Conservation (phyloP, 2,113 vertebrate genomes). For the Thalassoma bifasciatum region DNA sequence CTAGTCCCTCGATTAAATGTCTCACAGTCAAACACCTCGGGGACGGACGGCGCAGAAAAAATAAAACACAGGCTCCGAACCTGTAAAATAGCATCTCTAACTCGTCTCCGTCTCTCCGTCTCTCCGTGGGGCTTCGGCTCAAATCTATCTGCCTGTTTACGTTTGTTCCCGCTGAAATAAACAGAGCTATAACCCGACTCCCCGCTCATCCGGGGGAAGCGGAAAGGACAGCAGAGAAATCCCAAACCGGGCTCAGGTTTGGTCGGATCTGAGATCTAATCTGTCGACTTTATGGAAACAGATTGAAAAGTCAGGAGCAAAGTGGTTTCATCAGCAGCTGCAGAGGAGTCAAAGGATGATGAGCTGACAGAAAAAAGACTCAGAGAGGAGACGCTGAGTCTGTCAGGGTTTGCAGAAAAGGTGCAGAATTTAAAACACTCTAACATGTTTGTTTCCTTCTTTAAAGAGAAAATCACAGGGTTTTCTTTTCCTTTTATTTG, state of each 20-base stretch:
- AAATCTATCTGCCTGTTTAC: slow-evolving; percentile 89
- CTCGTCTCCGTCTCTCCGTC: too few relatives aligned
- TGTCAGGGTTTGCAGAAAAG: too few relatives aligned
- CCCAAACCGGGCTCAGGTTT: slow-evolving; percentile 79
- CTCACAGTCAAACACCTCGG: slow-evolving; percentile 99
- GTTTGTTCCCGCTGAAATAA: slow-evolving; percentile 91
- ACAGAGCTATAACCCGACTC: slow-evolving; percentile 85
- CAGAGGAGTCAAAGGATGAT: slow-evolving; percentile 59
- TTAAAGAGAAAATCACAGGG: too few relatives aligned
- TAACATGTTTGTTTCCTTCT: too few relatives aligned
- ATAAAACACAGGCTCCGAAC: slow-evolving; percentile 94
- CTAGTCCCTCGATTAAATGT: slow-evolving; percentile 99
- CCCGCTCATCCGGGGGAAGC: slow-evolving; percentile 82
- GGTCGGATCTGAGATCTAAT: slow-evolving; percentile 81
- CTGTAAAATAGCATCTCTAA: slow-evolving; percentile 99
- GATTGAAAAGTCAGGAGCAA: slow-evolving; percentile 79
- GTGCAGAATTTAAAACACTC: too few relatives aligned
- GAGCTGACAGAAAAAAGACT: too few relatives aligned
- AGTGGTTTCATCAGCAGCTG: slow-evolving; percentile 54
- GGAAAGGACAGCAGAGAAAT: slow-evolving; percentile 79
- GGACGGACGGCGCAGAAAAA: slow-evolving; percentile 93
- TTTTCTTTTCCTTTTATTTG: too few relatives aligned
- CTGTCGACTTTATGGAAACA: slow-evolving; percentile 80
- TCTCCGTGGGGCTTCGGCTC: slow-evolving; percentile 87
- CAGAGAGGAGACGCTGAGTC: too few relatives aligned